A percentile compares a stretch with the other conserved stretches of the same genome.
These are phyloP conservation scores for Furcula furcula DNA, from an alignment of 2,888 invertebrate species.

Conservation along the genomic window DNA sequence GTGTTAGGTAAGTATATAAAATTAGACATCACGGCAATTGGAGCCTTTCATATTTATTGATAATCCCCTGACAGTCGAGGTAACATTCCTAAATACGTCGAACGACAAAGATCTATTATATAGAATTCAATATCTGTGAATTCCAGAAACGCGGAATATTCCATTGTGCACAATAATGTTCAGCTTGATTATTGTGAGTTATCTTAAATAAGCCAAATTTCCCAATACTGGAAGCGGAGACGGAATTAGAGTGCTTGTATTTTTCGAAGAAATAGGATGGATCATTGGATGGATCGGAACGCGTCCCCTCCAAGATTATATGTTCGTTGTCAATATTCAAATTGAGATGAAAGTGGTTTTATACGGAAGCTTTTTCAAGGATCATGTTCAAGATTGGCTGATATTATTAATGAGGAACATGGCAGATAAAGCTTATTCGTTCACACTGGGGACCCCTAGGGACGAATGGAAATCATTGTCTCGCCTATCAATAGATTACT, in stretches of 20 bases:
- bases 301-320: constrained; percentile 13
- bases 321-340: constrained; percentile 19
- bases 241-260: constrained; percentile 9
- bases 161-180: constrained; percentile 30
- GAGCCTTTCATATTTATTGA: constrained; percentile 9
- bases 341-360: constrained; percentile 14
- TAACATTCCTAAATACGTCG: constrained; percentile 16
- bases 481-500: too few relatives aligned
- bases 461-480: too few relatives aligned
- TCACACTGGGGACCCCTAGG: too few relatives aligned
- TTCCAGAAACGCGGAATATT: constrained; percentile 24
- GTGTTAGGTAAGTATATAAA: too few relatives aligned
- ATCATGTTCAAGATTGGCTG: too few relatives aligned
- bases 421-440: too few relatives aligned
- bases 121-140: constrained; percentile 35
- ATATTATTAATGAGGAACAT: too few relatives aligned
- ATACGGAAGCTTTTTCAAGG: background rate
- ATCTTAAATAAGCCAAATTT: constrained; percentile 35
- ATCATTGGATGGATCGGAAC: constrained; percentile 4
- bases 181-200: constrained; percentile 30
- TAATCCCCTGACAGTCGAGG: constrained; percentile 1
- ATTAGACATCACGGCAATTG: too few relatives aligned
- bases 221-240: constrained; percentile 8
- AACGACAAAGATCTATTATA: constrained; percentile 9
- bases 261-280: constrained; percentile 7